Conservation (phyloP, 1,140 invertebrate genomes). For the Neodiprion fabricii region DNA sequence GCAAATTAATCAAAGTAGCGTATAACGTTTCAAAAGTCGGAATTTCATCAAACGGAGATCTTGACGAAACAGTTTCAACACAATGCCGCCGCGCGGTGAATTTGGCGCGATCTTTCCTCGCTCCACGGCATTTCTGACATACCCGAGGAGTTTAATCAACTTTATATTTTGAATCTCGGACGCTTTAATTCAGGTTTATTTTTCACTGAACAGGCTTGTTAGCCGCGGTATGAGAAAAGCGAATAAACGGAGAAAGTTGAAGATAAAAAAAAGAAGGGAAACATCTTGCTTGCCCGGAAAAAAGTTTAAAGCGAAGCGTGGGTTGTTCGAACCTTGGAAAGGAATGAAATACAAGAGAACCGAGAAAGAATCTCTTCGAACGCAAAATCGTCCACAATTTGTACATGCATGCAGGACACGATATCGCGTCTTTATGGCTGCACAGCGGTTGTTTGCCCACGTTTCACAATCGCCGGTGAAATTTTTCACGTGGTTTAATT, state of each 20-base stretch:
- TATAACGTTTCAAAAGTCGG: background rate
- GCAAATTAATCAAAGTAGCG: too few species aligned
- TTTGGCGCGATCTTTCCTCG: too few species aligned
- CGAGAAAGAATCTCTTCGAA: too few species aligned
- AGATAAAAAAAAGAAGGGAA: too few species aligned
- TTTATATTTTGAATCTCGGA: background rate
- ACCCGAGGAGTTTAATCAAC: background rate
- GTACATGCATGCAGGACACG: background rate
- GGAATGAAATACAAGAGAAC: too few species aligned
- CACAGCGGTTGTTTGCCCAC: background rate
- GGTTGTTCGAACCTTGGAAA: too few species aligned
- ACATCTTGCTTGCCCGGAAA: too few species aligned
- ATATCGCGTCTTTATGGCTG: too few species aligned
- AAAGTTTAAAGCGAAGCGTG: too few species aligned
- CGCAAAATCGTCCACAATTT: background rate
- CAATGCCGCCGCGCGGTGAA: background rate
- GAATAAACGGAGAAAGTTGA: too few species aligned
- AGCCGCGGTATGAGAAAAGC: background rate
- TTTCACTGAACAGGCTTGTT: background rate
- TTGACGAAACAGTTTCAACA: background rate
- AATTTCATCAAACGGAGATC: conserved; percentile 2
- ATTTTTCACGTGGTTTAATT: too few species aligned
- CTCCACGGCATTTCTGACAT: background rate
- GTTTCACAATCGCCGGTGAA: background rate
- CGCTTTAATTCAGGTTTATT: background rate